Evolutionary conservation across 2,113 vertebrate species (phyloP).

Genomic region (Athene cunicularia): DNA sequence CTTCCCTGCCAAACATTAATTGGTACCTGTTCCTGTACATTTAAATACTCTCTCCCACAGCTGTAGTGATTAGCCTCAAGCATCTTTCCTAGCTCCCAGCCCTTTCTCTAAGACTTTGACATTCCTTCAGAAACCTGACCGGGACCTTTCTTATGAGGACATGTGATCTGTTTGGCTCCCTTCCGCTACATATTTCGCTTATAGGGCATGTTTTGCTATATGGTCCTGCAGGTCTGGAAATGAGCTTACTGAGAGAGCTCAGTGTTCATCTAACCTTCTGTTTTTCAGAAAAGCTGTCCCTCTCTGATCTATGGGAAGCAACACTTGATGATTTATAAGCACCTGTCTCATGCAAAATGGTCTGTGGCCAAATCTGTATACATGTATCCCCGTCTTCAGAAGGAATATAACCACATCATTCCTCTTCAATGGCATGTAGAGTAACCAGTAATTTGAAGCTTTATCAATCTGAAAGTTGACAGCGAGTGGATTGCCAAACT

Average conservation of each 20-base stretch:
- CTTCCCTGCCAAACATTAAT: slow-evolving; percentile 63
- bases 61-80: slow-evolving; percentile 33
- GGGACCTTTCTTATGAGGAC: not conserved
- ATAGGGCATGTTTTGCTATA: not conserved
- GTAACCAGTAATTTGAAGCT: not conserved
- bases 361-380: not conserved
- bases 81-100: not conserved
- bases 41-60: slow-evolving; percentile 52
- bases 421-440: not conserved
- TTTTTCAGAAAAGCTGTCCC: not conserved
- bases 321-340: not conserved
- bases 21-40: slow-evolving; percentile 43
- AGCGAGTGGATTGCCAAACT: not conserved
- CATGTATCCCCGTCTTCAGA: not conserved
- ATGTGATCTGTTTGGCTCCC: not conserved
- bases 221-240: not conserved
- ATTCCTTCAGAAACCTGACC: not conserved
- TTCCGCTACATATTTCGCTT: not conserved
- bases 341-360: not conserved
- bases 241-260: not conserved
- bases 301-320: not conserved
- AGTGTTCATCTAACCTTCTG: not conserved
- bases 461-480: not conserved
- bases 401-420: not conserved
- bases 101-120: not conserved